Base-by-base conservation (phyloP, 1,140 invertebrate species). In the Ceratosolen fusciceps region DNA sequence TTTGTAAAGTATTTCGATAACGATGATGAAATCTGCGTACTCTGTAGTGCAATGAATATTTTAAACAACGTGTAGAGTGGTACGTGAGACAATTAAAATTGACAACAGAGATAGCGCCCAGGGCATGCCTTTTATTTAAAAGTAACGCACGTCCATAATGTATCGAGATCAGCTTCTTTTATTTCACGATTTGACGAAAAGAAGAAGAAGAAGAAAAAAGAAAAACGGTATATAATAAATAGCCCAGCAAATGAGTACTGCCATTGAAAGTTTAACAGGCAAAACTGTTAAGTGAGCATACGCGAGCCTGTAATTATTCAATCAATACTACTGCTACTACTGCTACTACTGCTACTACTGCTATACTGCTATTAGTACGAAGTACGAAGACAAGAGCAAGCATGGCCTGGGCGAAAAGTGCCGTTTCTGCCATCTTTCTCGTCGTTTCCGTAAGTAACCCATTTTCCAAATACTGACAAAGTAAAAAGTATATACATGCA, bases 201-300 rank as follows among this genome's bases (percentile, higher is more conserved):
- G n/a, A n/a, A n/a, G n/a, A n/a, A n/a, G n/a, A n/a, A n/a, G n/a
- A n/a, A n/a, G n/a, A n/a, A n/a, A n/a, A n/a, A n/a, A n/a, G n/a
- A n/a, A n/a, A n/a, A 16, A 34, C 71, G 31, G 29, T 65, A 56
- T 58, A 60, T 74, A 74, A 60, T 74, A 74, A 74, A 74, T 74
- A 74, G 31, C 54, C 19, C n/a, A 43, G 19, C 16, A 12, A 74
- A 43, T 16, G 24, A 43, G 29, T 26, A 26, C 62, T 60, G 39
- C 29, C 72, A 74, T 62, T 58, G 8, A 31, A 29, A 5, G 19
- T 65, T 74, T 67, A 26, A 2, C 29, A 31, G 34, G 16, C 0
- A 0, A 65, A 65, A 37, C 31, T 37, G 21, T 37, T 7, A 65
- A 65, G 31, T 37, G 1, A n/a, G n/a, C 10, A 65, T n/a, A 19